These are phyloP conservation scores for Aurelia aurita DNA, from an alignment of 30 jellyfish, hydroid and myxozoan genomes.

Conservation along the genomic window DNA sequence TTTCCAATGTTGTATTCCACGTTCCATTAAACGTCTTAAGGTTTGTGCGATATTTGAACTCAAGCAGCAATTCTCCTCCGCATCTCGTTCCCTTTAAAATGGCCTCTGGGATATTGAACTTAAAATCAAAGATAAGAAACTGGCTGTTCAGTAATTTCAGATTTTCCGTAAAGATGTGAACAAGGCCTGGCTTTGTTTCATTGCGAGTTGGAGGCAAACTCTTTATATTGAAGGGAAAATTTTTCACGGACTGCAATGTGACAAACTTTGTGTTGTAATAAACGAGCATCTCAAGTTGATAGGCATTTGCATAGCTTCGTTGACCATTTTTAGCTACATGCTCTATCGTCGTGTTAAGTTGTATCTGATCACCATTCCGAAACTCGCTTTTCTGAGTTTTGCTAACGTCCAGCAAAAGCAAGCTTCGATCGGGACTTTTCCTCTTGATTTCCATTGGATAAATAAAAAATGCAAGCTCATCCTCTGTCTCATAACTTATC, in stretches of 20 bases:
- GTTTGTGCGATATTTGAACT: conserved; percentile 17
- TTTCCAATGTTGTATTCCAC: background rate
- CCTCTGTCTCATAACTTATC: conserved; percentile 25
- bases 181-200: conserved; percentile 1
- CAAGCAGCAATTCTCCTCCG: conserved; percentile 8
- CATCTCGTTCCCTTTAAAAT: background rate
- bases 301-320: conserved; percentile 58
- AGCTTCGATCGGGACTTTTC: conserved; percentile 15
- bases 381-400: background rate
- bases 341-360: conserved; percentile 4
- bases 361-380: conserved; percentile 28
- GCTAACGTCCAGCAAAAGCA: background rate
- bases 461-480: no score
- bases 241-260: conserved; percentile 8
- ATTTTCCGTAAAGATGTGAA: conserved; percentile 2
- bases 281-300: conserved; percentile 25
- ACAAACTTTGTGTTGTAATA: conserved; percentile 38
- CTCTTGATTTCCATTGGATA: conserved; percentile 43
- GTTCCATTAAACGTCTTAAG: conserved; percentile 7
- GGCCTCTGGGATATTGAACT: conserved; percentile 7
- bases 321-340: conserved; percentile 3
- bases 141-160: conserved; percentile 5
- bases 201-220: conserved; percentile 25
- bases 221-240: background rate
- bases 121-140: background rate